Evolutionary conservation across 2,888 invertebrate genomes (phyloP), one percentile per base, ranked within the genome.

Genomic region (Vannuccia rotundouncinata): DNA sequence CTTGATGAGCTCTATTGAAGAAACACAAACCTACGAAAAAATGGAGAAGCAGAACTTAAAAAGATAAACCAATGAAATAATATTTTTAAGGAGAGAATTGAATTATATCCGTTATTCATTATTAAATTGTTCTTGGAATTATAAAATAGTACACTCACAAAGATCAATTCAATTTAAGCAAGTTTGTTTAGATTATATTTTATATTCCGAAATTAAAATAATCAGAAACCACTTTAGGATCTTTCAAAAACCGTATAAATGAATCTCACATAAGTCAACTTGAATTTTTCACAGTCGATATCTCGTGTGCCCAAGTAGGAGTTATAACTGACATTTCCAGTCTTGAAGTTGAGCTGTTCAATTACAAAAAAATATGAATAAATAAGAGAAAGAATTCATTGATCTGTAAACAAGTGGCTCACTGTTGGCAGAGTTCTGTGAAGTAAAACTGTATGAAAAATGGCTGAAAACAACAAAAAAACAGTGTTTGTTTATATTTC

Each of bases 261-360:
- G n/a, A n/a, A n/a, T n/a, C 80, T 80, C 29, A 80, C 80, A 31
- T 80, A 80, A 25, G 80, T 80, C 2, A 80, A n/a, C n/a, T 31
- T 30, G 29, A 80, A 80, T 59, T 31, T 1, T 59, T 59, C 29
- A 80, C 80, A 80, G 30, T 80, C 80, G 1, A 80, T 29, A 80
- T 80, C 80, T 13, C 59, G 31, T 1, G 80, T 80, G 59, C 80
- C 80, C 28, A 80, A 22, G 31, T 80, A 80, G 1, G 80, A 80
- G 30, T 80, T 80, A 31, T 60, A 80, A 30, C 45, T 31, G 78
- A 80, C 80, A 66, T 77, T 59, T 28, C 60, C 79, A 60, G 28
- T 76, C 25, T 75, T 79, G 28, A 80, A 80, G 29, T 80, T 76
- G 1, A 80, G 31, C 80, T 80, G 45, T 1, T 31, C 74, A 10